A percentile compares a stretch with the other conserved stretches of the same genome.
phyloP scores from a whole-genome alignment of 1,140 invertebrate species.

The Orius insidiosus region DNA sequence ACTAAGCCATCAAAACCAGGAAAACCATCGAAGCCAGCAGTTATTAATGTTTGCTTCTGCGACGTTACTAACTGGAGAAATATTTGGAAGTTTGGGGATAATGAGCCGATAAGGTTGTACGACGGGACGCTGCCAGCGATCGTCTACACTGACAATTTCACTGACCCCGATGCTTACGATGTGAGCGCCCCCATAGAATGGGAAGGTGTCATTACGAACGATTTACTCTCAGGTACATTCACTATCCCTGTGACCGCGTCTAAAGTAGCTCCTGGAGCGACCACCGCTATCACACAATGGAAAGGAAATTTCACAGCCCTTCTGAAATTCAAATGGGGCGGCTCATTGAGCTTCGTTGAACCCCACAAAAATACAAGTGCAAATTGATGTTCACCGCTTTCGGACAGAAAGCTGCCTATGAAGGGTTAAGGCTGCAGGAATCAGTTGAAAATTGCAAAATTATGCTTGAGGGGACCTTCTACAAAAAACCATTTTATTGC shows the following conservation, averaged over 20 bases:
- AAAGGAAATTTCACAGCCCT: neutral
- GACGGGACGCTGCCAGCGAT: neutral
- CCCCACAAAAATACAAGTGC: constrained; percentile 4
- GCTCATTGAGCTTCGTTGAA: constrained; percentile 2
- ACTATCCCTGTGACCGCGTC: too few species aligned
- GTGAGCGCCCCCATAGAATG: too few species aligned
- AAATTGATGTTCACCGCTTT: neutral
- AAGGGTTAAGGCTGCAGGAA: neutral
- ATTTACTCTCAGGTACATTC: too few species aligned
- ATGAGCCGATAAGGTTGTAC: neutral
- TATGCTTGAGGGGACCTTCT: constrained; percentile 11
- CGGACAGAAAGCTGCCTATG: too few species aligned
- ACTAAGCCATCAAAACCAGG: too few species aligned
- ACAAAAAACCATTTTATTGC: constrained; percentile 16
- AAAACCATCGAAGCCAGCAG: too few species aligned
- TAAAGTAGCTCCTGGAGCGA: too few species aligned
- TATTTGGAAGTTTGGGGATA: neutral
- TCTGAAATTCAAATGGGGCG: constrained; percentile 4
- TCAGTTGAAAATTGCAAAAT: constrained; percentile 14
- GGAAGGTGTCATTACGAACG: too few species aligned
- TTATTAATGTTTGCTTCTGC: constrained; percentile 6
- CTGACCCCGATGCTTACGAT: neutral
- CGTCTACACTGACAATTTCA: constrained; percentile 1
- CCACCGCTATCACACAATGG: neutral
- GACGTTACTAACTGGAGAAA: neutral